Conservation (phyloP, 2,113 vertebrate genomes). For the Megatriorchis doriae region DNA sequence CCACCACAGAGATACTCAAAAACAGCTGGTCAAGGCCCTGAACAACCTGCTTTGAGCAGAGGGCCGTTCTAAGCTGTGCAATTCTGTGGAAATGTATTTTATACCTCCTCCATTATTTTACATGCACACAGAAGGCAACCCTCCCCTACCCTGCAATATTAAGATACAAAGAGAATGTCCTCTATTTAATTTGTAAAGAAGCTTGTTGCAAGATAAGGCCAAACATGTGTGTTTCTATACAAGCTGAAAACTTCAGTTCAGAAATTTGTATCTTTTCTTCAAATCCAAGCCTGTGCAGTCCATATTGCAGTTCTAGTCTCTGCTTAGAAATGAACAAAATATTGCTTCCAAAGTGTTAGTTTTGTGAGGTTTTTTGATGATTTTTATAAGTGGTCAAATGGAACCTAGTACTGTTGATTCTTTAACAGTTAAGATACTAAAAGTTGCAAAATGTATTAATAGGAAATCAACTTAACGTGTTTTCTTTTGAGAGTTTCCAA, state of each 20-base stretch:
- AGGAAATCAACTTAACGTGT: not conserved
- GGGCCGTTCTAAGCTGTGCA: not conserved
- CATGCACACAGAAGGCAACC: not conserved
- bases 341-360: not conserved
- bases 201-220: not conserved
- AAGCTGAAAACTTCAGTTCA: not conserved
- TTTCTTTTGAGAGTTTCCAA: not conserved
- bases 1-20: not conserved
- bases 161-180: not conserved
- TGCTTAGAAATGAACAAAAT: not conserved
- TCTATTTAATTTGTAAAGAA: not conserved
- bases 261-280: not conserved
- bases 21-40: not conserved
- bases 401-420: not conserved
- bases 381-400: not conserved
- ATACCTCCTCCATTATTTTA: not conserved
- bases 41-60: not conserved
- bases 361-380: rapidly evolving
- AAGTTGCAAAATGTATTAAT: not conserved
- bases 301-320: not conserved
- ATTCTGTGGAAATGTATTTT: not conserved
- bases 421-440: not conserved
- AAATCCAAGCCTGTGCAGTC: not conserved
- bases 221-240: not conserved
- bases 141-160: not conserved